Evolutionary conservation across 1,140 invertebrate genomes (phyloP).

Genomic region (Sycophila sp.): DNA sequence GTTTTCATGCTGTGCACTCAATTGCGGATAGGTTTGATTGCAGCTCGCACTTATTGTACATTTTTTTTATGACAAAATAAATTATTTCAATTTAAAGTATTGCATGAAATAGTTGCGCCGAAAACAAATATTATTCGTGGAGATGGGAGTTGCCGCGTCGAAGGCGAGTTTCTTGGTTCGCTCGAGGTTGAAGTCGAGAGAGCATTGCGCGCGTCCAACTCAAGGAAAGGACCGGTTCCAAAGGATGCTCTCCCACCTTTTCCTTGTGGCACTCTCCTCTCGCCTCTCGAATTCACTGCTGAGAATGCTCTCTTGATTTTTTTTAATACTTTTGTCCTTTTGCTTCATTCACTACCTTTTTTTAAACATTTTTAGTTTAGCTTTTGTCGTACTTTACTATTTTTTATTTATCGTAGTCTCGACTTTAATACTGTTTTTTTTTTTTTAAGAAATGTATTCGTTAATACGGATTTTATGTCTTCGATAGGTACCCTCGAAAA

Average conservation of each 20-base stretch:
- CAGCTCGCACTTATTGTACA: too few species aligned
- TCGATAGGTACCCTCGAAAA: too few species aligned
- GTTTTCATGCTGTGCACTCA: too few species aligned
- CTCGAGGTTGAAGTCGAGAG: conserved; percentile 35
- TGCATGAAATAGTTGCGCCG: not conserved
- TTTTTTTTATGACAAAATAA: too few species aligned
- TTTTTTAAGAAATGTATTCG: too few species aligned
- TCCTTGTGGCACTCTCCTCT: conserved; percentile 40
- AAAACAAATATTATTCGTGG: not conserved
- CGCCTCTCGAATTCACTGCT: conserved; percentile 33
- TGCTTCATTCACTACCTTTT: not conserved
- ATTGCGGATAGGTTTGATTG: too few species aligned
- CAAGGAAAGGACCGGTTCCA: conserved; percentile 62
- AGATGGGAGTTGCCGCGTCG: conserved; percentile 20
- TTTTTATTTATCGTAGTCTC: not conserved
- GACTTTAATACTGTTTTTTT: conserved; percentile 1
- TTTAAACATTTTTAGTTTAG: not conserved
- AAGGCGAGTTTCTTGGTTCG: conserved; percentile 46
- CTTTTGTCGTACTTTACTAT: not conserved
- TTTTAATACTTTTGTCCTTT: conserved; percentile 26
- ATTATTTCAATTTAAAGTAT: too few species aligned
- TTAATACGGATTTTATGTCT: too few species aligned
- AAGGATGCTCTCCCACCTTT: conserved; percentile 57
- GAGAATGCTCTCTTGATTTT: conserved; percentile 34
- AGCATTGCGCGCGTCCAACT: conserved; percentile 31